Conservation (phyloP, 2,113 vertebrate genomes). For the Numida meleagris region DNA sequence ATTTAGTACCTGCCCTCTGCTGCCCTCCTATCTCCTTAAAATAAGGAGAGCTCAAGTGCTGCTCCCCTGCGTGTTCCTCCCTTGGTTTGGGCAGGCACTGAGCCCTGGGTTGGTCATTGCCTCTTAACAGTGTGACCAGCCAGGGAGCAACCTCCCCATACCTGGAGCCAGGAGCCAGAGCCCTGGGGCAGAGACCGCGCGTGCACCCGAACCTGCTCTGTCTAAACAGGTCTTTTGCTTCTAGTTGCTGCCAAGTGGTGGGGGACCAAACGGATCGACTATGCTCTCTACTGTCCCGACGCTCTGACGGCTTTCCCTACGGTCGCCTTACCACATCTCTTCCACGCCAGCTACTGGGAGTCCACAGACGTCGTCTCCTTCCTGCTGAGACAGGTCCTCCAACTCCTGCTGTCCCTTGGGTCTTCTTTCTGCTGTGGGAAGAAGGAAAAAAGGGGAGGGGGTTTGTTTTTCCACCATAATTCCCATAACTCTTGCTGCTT, state of each 20-base stretch:
- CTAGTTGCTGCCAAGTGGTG: slow-evolving; percentile 94
- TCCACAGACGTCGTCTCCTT: slow-evolving; percentile 96
- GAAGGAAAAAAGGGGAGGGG: not conserved
- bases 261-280: slow-evolving; percentile 96
- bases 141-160: not conserved
- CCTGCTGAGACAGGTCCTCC: slow-evolving; percentile 88
- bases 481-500: rapidly evolving
- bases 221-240: not conserved
- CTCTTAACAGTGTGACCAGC: not conserved
- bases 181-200: rapidly evolving
- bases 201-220: not conserved
- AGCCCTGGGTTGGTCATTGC: not conserved
- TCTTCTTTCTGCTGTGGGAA: not conserved
- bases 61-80: not conserved
- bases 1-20: not conserved
- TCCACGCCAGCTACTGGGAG: slow-evolving; percentile 98
- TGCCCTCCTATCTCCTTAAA: not conserved
- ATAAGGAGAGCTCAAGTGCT: not conserved
- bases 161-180: not conserved
- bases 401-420: not conserved
- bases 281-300: slow-evolving; percentile 93
- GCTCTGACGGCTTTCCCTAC: slow-evolving; percentile 94
- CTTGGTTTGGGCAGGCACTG: not conserved
- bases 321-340: slow-evolving; percentile 94
- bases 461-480: not conserved